Evolutionary conservation across 2,888 invertebrate genomes (phyloP), one percentile per base, ranked within the genome.

Genomic region (Belgica antarctica): DNA sequence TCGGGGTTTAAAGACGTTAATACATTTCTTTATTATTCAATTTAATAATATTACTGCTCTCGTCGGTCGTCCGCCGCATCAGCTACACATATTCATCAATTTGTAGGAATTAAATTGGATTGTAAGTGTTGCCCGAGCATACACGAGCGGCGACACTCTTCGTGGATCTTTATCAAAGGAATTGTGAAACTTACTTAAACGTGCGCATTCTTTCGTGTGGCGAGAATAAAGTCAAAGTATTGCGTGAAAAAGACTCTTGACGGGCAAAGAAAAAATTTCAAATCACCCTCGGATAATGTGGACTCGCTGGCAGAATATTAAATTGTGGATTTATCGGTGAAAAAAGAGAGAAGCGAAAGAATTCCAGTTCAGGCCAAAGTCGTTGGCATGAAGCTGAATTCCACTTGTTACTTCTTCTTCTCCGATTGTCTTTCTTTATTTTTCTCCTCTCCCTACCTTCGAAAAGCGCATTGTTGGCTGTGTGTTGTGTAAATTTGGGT

Each of bases 361-460:
- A 59, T 59, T 59, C 59, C 10, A 25, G 27, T 27, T 22, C 27
- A 25, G 27, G 59, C 59, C 10, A 46, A 68, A 47, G 68, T 22
- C 57, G 47, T 31, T 68, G 68, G 68, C 68, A 68, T 68, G 57
- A 68, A 19, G 28, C 15, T 15, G 47, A 68, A 68, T 68, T 68
- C 68, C 68, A 68, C 68, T 68, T 68, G 68, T 68, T 68, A 66
- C 66, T 66, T 68, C 68, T 68, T 68, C 68, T 68, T 68, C 19
- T 52, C 24, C 46, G 22, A 22, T 68, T 68, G 52, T 68, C 34
- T 52, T 68, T 28, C 17, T 68, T 46, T 25, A 34, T 62, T 62
- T 31, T 22, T 19, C n/a, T 62, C 34, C 17, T 22, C 52, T 52
- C 22, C 22, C 52, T 8, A 41, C 41, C 41, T n/a, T 12, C 41